These are phyloP conservation scores for Zaprionus taronus DNA, from an alignment of 1,140 invertebrate genomes.

Conservation along the genomic window DNA sequence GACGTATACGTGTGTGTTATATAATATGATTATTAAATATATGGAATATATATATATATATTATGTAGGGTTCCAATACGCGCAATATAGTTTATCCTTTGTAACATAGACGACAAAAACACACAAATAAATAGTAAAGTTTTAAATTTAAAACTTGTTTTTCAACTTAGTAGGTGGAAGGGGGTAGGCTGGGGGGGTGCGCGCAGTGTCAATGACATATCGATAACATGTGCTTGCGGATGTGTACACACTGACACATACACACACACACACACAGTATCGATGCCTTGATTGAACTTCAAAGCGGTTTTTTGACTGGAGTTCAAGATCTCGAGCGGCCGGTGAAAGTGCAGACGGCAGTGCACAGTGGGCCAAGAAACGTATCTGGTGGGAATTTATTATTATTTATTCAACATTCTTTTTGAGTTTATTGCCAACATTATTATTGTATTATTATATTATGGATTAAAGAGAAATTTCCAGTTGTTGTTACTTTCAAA, in stretches of 20 bases:
- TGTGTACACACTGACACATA: neutral
- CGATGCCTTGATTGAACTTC: conserved; percentile 34
- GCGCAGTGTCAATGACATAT: conserved; percentile 17
- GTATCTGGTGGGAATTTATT: too few relatives aligned
- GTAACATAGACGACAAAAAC: conserved; percentile 64
- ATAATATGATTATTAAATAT: conserved; percentile 8
- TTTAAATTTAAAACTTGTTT: conserved; percentile 50
- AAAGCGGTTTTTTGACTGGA: neutral
- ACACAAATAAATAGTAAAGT: conserved; percentile 64
- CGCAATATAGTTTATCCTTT: conserved; percentile 74
- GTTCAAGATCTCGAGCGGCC: conserved; percentile 50
- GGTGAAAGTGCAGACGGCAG: conserved; percentile 56
- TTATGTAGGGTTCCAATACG: conserved; percentile 64
- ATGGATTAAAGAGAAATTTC: too few relatives aligned
- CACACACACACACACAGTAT: conserved; percentile 11
- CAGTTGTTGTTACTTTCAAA: too few relatives aligned
- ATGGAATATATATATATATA: conserved; percentile 45
- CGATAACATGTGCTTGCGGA: conserved; percentile 22
- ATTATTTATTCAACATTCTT: too few relatives aligned
- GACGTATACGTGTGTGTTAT: conserved; percentile 18
- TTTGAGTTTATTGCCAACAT: too few relatives aligned
- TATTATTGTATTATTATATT: too few relatives aligned
- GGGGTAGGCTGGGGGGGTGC: neutral
- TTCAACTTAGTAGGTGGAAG: neutral
- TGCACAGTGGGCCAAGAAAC: too few relatives aligned